Conservation (phyloP, 2,888 invertebrate species). For the Steromphala cineraria region DNA sequence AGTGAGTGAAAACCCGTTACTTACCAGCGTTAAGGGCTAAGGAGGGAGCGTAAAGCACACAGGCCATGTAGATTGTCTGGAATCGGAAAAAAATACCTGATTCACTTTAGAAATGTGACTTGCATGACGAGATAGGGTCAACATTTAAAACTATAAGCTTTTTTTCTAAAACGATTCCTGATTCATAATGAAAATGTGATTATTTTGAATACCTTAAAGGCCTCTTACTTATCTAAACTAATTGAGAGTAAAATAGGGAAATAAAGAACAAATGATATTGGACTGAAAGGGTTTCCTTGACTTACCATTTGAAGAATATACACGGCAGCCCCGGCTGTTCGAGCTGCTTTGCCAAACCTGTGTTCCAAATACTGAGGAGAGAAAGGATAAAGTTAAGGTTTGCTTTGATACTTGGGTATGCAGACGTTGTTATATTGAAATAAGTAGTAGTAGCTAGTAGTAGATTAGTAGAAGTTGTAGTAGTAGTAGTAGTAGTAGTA, state of each 20-base stretch:
- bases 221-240: no score
- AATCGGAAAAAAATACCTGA: slow-evolving; percentile 25
- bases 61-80: slow-evolving; percentile 73
- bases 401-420: background rate
- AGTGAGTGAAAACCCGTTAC: background rate
- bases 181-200: no score
- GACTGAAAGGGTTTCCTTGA: background rate
- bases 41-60: slow-evolving; percentile 73
- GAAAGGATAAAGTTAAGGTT: background rate
- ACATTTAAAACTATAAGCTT: no score
- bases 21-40: slow-evolving; percentile 55
- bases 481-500: background rate
- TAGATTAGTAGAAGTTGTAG: background rate
- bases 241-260: background rate
- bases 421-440: background rate
- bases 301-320: slow-evolving; percentile 93
- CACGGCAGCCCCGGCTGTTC: slow-evolving; percentile 87
- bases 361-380: slow-evolving; percentile 86
- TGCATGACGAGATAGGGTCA: no score
- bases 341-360: slow-evolving; percentile 85
- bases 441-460: background rate
- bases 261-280: background rate
- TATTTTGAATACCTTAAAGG: no score
- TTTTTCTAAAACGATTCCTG: no score
- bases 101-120: no score